Conservation (phyloP, 2,797 vertebrate genomes). For the Mycteria americana region DNA sequence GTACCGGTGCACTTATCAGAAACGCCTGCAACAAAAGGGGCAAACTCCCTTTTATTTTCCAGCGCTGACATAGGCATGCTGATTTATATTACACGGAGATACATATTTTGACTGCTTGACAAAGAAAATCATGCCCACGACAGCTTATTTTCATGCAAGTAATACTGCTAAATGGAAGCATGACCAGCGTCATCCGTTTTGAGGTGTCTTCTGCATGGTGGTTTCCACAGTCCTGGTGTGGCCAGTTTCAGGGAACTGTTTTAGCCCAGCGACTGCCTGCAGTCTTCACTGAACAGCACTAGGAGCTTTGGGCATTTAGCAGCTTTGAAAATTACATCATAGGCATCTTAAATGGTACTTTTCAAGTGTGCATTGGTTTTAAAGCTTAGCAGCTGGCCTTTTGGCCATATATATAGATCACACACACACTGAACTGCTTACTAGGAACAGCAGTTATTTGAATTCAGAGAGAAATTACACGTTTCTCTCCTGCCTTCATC, state of each 20-base stretch:
- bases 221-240: neutral
- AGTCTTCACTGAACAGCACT: neutral
- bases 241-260: neutral
- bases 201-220: neutral
- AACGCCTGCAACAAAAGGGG: neutral
- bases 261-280: neutral
- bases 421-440: neutral
- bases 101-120: conserved; percentile 36
- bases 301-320: neutral
- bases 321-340: conserved; percentile 39
- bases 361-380: neutral
- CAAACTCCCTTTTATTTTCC: neutral
- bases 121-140: neutral
- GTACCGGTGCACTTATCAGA: rapidly evolving
- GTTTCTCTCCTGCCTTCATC: neutral
- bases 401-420: conserved; percentile 6
- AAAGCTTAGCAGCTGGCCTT: conserved; percentile 10
- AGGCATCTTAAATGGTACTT: conserved; percentile 12
- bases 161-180: neutral
- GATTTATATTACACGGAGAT: neutral
- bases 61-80: neutral
- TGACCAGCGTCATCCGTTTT: neutral
- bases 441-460: neutral
- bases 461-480: neutral
- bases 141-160: neutral